Base-by-base conservation (phyloP, 2,113 vertebrate species). In the Lanius collurio region DNA sequence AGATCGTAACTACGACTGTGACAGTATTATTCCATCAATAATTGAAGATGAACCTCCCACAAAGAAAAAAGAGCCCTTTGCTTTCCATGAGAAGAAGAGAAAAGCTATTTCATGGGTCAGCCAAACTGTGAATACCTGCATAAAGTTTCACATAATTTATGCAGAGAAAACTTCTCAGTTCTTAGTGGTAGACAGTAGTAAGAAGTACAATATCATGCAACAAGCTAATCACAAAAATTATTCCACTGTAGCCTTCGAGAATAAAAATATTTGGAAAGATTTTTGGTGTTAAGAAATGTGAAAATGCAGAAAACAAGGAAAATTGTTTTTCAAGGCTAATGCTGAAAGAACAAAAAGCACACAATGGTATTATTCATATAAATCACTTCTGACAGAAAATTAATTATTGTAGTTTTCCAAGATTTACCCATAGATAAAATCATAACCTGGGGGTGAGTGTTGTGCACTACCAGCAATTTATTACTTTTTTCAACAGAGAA, bases 331-430 rank as follows among this genome's bases (percentile, higher is more conserved):
- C 56, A 68, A 81, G 39, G 52, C n/a, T 86, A 30, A 44, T 89
- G 63, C 20, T 89, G 69, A 92, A 92, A 67, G 49, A 83, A 76
- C 42, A 92, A 73, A 94, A 97, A 77, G 16, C 23, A 67, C 60
- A 88, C 5, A 8, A 42, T 7, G 19, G 6, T 78, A 67, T 67
- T 83, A 92, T 56, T 85, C 44, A 65, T 79, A 93, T 75, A 79
- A 33, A 77, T 83, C 27, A 69, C 18, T 93, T 92, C 31, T 94
- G 89, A 92, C 77, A 94, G 80, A 30, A 94, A 92, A 94, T 93
- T 86, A 92, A 92, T 85, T 94, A 89, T 16, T 78, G 37, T 24
- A 30, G 39, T 87, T 91, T 90, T 89, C 56, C 77, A 87, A 82
- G 73, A 93, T 71, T 59, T 92, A 84, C 14, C 39, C 35, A 52